Evolutionary conservation across 2,888 invertebrate genomes (phyloP).

Genomic region (Eilema depressum): DNA sequence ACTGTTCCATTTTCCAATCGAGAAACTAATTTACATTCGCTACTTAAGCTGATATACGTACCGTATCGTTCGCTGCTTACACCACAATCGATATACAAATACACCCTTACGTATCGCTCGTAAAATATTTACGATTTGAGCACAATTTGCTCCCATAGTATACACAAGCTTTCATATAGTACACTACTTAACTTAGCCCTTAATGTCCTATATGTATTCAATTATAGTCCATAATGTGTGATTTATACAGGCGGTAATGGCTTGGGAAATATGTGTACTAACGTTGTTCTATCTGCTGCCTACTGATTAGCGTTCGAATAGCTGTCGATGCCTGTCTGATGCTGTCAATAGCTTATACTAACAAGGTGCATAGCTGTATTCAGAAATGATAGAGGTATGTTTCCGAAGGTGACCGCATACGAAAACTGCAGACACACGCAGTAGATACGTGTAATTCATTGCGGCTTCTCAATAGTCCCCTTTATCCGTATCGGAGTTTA

Average conservation of each 20-base stretch:
- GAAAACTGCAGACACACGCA: no score
- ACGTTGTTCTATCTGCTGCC: conserved; percentile 3
- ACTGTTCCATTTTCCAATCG: neutral
- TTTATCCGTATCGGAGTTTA: no score
- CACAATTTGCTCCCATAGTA: conserved; percentile 57
- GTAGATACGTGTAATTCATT: no score
- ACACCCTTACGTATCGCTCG: conserved; percentile 43
- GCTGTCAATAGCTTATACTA: conserved; percentile 11
- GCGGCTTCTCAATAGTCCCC: no score
- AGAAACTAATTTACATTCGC: neutral
- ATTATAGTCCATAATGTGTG: conserved; percentile 33
- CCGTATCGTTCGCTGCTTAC: neutral
- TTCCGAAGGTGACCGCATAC: no score
- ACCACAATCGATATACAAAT: conserved; percentile 12
- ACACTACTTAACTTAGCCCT: conserved; percentile 26
- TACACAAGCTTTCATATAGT: conserved; percentile 18
- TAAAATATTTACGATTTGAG: conserved; percentile 62
- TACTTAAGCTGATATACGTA: neutral
- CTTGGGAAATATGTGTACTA: conserved; percentile 27
- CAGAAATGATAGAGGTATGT: no score
- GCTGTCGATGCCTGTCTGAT: conserved; percentile 18
- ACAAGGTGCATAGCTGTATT: conserved; percentile 7
- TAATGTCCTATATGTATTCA: conserved; percentile 33
- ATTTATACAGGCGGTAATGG: conserved; percentile 28
- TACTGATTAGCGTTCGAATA: conserved; percentile 22